Evolutionary conservation across 2,113 vertebrate genomes (phyloP).

Genomic region (Sarotherodon lohbergeri): DNA sequence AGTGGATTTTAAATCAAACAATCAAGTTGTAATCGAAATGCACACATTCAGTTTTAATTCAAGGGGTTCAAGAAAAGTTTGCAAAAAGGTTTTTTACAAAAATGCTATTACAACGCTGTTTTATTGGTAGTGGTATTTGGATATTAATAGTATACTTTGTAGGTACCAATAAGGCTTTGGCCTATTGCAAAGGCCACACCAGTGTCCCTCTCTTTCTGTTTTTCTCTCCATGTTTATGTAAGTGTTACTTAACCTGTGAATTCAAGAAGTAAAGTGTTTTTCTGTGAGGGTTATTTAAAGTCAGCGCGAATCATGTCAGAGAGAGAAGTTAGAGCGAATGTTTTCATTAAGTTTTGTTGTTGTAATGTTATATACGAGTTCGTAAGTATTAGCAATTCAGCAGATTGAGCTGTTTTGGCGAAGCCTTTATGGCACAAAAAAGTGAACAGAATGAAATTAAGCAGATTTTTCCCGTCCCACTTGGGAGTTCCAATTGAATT

Average conservation of each 20-base stretch:
- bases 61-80: background rate
- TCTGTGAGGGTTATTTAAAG: background rate
- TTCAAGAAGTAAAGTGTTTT: background rate
- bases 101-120: background rate
- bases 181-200: background rate
- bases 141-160: background rate
- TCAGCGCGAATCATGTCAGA: background rate
- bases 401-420: slow-evolving; percentile 41
- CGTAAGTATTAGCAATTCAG: slow-evolving; percentile 6
- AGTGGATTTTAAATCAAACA: background rate
- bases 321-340: background rate
- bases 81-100: rapidly evolving
- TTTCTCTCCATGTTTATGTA: background rate
- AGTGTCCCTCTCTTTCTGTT: background rate
- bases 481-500: slow-evolving; percentile 40
- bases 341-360: slow-evolving; percentile 3
- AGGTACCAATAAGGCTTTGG: background rate
- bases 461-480: slow-evolving; percentile 1
- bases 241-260: background rate
- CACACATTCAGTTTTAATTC: background rate
- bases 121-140: background rate
- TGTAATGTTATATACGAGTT: background rate
- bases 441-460: slow-evolving; percentile 50
- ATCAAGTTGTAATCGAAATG: background rate
- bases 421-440: slow-evolving; percentile 38